These are phyloP conservation scores for Acleris holmiana DNA, from an alignment of 2,888 invertebrate species.

Conservation along the genomic window DNA sequence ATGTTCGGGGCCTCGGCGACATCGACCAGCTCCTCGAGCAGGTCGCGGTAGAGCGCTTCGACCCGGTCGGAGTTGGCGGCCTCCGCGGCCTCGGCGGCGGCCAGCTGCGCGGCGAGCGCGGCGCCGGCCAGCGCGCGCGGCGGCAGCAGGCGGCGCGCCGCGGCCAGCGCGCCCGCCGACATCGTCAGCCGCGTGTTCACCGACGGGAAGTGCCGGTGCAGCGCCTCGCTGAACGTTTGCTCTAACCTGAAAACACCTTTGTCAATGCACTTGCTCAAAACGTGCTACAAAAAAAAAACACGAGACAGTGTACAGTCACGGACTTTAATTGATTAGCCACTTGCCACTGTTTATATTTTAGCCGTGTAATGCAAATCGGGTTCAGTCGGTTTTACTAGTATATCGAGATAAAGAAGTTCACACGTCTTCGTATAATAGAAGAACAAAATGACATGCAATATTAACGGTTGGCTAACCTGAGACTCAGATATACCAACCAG, in stretches of 20 bases:
- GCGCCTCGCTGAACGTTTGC: slow-evolving; percentile 79
- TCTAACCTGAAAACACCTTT: slow-evolving; percentile 71
- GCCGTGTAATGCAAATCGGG: too few relatives aligned
- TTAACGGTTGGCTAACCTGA: too few relatives aligned
- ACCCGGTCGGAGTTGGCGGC: slow-evolving; percentile 71
- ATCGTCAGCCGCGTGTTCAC: slow-evolving; percentile 85
- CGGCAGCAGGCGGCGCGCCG: slow-evolving; percentile 76
- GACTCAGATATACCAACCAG: too few relatives aligned
- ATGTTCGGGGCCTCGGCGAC: slow-evolving; percentile 72
- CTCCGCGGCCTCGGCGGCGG: slow-evolving; percentile 63
- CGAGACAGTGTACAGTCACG: too few relatives aligned
- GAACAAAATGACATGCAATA: too few relatives aligned
- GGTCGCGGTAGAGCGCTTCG: slow-evolving; percentile 77
- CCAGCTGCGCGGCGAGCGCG: slow-evolving; percentile 50
- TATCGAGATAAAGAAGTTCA: too few relatives aligned
- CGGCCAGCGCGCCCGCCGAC: slow-evolving; percentile 75
- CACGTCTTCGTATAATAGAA: too few relatives aligned
- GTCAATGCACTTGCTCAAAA: too few relatives aligned
- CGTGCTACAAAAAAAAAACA: too few relatives aligned
- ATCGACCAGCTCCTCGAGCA: slow-evolving; percentile 83
- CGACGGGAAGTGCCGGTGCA: slow-evolving; percentile 86
- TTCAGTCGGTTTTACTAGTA: too few relatives aligned
- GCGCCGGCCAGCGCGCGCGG: slow-evolving; percentile 59
- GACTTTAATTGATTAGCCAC: too few relatives aligned
- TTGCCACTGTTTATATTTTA: too few relatives aligned